Conservation (phyloP, 2,888 invertebrate species). For the Calliopum simillimum region DNA sequence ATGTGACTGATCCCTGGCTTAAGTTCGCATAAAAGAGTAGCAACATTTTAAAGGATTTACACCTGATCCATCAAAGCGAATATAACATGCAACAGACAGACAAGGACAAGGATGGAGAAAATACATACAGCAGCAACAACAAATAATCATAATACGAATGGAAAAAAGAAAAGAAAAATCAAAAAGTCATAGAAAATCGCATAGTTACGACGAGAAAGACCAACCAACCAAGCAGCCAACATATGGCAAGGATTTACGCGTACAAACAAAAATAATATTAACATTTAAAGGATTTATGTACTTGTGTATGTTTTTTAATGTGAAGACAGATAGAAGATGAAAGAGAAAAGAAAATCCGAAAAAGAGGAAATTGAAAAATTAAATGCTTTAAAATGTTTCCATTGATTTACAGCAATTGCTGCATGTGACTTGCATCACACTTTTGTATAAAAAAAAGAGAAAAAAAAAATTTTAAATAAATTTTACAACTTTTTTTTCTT, state of each 20-base stretch:
- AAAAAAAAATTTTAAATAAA: background rate
- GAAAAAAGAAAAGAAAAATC: background rate
- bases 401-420: conserved; percentile 1
- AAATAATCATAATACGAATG: background rate
- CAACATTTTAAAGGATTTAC: conserved; percentile 46
- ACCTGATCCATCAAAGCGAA: conserved; percentile 42
- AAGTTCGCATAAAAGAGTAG: conserved; percentile 14
- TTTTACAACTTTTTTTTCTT: background rate
- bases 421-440: conserved; percentile 11
- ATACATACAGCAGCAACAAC: background rate
- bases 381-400: background rate
- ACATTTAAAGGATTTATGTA: conserved; percentile 6
- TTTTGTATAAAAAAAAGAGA: background rate
- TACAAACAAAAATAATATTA: background rate
- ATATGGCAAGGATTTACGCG: background rate
- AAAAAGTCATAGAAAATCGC: background rate
- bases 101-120: background rate
- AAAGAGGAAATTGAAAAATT: conserved; percentile 5
- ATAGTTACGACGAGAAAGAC: conserved; percentile 4
- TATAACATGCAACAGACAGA: conserved; percentile 13
- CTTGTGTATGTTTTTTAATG: too few species aligned
- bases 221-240: background rate
- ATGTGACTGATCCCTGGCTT: background rate
- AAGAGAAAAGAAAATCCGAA: background rate
- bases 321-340: conserved; percentile 2